Percentiles rank a stretch among this genome's conserved stretches.
These are phyloP conservation scores for Brachionus plicatilis DNA, from an alignment of 1,140 invertebrate species.

Conservation along the genomic window DNA sequence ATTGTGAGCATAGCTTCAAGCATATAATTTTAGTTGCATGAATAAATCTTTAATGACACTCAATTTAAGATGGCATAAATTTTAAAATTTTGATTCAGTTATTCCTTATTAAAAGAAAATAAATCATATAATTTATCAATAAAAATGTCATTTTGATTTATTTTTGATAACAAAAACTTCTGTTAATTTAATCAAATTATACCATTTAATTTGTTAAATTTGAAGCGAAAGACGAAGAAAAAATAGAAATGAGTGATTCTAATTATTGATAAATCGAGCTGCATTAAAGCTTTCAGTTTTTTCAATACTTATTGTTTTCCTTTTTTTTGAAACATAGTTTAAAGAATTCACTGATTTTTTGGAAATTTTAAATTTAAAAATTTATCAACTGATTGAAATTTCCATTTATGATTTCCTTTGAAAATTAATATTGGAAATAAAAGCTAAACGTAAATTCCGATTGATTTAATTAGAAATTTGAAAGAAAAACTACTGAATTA, in stretches of 20 bases:
- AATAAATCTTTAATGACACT: neutral
- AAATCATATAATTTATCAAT: neutral
- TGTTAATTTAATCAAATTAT: neutral
- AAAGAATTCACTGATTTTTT: neutral
- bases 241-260: neutral
- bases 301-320: neutral
- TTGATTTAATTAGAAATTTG: neutral
- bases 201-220: neutral
- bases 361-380: neutral
- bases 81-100: neutral
- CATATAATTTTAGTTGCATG: neutral
- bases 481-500: neutral
- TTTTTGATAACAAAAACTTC: neutral
- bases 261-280: no score
- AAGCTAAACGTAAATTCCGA: neutral
- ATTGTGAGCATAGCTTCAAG: neutral
- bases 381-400: neutral
- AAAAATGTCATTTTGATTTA: neutral
- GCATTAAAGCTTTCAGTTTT: neutral
- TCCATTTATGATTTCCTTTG: neutral
- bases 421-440: neutral
- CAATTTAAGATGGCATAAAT: neutral
- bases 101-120: neutral
- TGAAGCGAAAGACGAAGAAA: neutral
- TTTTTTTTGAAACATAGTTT: neutral